These are phyloP conservation scores for Polyodon spathula DNA, from an alignment of 2,113 vertebrate species.

Conservation along the genomic window DNA sequence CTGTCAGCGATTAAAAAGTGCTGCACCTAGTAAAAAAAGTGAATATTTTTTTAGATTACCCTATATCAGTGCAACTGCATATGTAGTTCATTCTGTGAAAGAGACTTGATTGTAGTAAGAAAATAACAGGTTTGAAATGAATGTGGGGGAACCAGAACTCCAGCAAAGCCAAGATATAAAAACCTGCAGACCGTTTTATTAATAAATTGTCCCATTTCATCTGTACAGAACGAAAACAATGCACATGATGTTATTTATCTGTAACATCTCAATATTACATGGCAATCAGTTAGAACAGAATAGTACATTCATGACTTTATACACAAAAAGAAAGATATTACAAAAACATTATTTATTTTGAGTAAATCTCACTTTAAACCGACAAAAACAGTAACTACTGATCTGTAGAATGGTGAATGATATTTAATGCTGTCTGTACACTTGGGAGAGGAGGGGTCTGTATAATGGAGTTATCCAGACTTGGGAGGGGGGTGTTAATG, in stretches of 20 bases:
- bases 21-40: too few species aligned
- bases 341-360: slow-evolving; percentile 38
- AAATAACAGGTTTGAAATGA: too few species aligned
- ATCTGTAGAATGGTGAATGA: slow-evolving; percentile 19
- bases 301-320: slow-evolving; percentile 46
- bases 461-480: slow-evolving; percentile 2
- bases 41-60: too few species aligned
- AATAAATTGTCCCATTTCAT: slow-evolving; percentile 88
- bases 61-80: too few species aligned
- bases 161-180: slow-evolving; percentile 49
- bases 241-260: slow-evolving; percentile 74
- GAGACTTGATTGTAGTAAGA: too few species aligned
- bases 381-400: slow-evolving; percentile 20
- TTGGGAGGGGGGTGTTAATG: too few species aligned
- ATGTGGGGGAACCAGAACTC: neutral
- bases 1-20: too few species aligned
- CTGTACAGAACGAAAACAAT: slow-evolving; percentile 74
- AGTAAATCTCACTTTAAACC: slow-evolving; percentile 30
- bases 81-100: too few species aligned
- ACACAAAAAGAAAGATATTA: slow-evolving; percentile 62
- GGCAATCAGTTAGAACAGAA: slow-evolving; percentile 61
- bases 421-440: slow-evolving; percentile 17
- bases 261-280: slow-evolving; percentile 76
- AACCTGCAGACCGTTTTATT: slow-evolving; percentile 85
- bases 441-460: neutral